These are phyloP conservation scores for Archaeoteleia sp. DNA, from an alignment of 2,888 invertebrate genomes.

Conservation along the genomic window DNA sequence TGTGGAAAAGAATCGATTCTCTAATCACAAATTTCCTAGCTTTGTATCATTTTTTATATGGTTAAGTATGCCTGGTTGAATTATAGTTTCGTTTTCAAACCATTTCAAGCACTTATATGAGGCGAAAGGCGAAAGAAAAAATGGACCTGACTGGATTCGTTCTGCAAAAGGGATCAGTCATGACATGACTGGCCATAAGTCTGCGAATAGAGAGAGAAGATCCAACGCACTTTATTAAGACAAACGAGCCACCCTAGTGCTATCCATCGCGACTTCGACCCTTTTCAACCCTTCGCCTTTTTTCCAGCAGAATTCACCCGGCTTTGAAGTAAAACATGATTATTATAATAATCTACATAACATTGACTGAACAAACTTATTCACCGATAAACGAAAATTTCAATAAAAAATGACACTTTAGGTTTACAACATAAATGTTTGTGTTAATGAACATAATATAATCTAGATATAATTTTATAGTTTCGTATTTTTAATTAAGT, in stretches of 20 bases:
- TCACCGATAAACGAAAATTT: not conserved
- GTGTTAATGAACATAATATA: too few species aligned
- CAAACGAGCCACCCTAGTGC: constrained; percentile 25
- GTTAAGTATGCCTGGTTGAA: too few species aligned
- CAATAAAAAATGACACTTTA: too few species aligned
- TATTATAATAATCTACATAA: constrained; percentile 29
- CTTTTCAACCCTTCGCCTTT: constrained; percentile 18
- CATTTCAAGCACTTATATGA: constrained; percentile 7
- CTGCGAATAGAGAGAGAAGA: constrained; percentile 13
- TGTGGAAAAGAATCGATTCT: too few species aligned
- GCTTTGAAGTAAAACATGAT: constrained; percentile 23
- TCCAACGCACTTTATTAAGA: constrained; percentile 44
- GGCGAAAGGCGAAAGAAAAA: constrained; percentile 15
- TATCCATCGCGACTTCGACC: constrained; percentile 6
- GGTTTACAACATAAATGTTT: too few species aligned
- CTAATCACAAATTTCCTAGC: too few species aligned
- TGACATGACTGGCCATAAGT: constrained; percentile 24
- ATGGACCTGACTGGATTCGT: constrained; percentile 25
- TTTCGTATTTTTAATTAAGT: too few species aligned
- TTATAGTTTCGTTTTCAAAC: constrained; percentile 2
- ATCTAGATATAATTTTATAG: too few species aligned
- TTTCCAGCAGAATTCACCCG: constrained; percentile 14
- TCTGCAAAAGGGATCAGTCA: constrained; percentile 18
- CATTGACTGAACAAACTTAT: constrained; percentile 12
- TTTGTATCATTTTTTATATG: too few species aligned